phyloP scores from a whole-genome alignment of 2,797 vertebrate genomes.

The Mormyrops attenuatus region DNA sequence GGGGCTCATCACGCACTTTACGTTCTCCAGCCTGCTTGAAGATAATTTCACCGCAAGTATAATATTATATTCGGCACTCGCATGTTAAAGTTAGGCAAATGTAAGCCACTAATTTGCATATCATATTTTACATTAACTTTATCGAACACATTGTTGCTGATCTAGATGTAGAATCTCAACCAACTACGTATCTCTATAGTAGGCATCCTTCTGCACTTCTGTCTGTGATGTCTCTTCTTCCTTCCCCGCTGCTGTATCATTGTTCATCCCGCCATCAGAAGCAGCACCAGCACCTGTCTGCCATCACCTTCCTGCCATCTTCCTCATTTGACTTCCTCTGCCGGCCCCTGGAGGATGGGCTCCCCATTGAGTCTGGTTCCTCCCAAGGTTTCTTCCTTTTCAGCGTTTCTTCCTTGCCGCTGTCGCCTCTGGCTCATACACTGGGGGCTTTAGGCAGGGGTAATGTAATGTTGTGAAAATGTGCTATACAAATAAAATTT shows the following conservation, averaged over 20 bases:
- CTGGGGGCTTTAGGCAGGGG: not conserved
- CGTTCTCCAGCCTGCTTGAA: not conserved
- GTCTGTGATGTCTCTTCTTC: not conserved
- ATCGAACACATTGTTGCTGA: not conserved
- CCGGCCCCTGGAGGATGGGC: not conserved
- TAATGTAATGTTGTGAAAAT: not conserved
- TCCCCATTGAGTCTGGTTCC: not conserved
- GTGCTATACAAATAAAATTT: not conserved
- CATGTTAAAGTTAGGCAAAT: not conserved
- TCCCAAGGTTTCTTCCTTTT: not conserved
- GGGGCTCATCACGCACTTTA: not conserved
- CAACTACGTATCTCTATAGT: not conserved
- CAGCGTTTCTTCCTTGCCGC: not conserved
- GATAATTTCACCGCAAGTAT: not conserved
- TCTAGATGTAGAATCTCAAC: not conserved
- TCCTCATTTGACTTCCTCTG: not conserved
- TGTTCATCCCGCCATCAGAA: not conserved
- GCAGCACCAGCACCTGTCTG: not conserved
- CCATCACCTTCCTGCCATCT: not conserved
- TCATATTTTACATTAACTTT: not conserved
- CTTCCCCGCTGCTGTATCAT: not conserved
- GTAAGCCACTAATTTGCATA: not conserved
- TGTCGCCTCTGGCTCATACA: not conserved
- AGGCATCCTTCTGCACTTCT: not conserved
- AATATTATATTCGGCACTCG: not conserved